Evolutionary conservation across 2,797 vertebrate genomes (phyloP), one percentile per base, ranked within the genome.

Genomic region (Sebastes baramenuke): DNA sequence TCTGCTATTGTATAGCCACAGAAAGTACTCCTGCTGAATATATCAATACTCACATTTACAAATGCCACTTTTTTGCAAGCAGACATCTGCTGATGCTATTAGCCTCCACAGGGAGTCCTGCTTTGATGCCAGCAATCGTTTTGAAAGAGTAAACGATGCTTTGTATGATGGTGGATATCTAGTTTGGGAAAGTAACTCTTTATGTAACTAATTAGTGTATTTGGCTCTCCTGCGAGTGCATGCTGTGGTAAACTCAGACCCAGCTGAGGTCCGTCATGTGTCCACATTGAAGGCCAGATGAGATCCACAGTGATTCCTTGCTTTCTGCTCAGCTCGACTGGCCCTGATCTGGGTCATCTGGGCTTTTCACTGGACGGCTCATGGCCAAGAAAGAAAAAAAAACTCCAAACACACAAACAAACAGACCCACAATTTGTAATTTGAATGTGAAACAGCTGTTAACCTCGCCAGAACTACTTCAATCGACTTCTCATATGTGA

Each of bases 181-280:
- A 30, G 14, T 66, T 81, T 72, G 79, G 58, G 22, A 66, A 77
- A 75, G 25, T 22, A 36, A 38, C 12, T 87, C n/a, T 78, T 86
- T 84, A 81, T 82, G 76, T 74, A 82, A 84, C 62, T 72, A 59
- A 64, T 73, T 52, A 54, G 62, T 22, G 38, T 65, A 42, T 71
- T 87, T 90, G 86, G 79, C 82, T 68, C 20, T 68, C 4, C n/a
- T 66, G 56, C 13, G 66, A 70, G 32, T 38, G 71, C 82, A 70
- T 73, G 73, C n/a, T 79, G 73, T 80, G 75, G 71, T 72, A 18
- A 80, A 67, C 67, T 74, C 60, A 22, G 38, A 82, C 72, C 85
- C 93, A 93, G 88, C 92, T 93, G 91, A 82, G 89, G 80, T 88
- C 81, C 78, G 55, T 77, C 56, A 75, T 80, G 78, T 80, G 71